Conservation (phyloP, 2,888 invertebrate species). For the Dermolepida albohirtum region DNA sequence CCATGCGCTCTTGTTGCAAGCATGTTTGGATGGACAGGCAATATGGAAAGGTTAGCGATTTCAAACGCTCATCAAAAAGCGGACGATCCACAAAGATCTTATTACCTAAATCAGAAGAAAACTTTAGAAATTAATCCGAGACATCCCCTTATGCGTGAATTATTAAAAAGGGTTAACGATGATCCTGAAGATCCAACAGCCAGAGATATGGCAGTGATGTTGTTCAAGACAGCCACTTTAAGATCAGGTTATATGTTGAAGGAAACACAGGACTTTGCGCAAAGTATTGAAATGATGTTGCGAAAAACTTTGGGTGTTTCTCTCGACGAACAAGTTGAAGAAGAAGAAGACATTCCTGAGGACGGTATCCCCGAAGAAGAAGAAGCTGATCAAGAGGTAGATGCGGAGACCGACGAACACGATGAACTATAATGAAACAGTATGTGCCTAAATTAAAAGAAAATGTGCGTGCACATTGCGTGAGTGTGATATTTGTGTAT, state of each 20-base stretch:
- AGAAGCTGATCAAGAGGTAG: conserved; percentile 61
- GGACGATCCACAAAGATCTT: conserved; percentile 90
- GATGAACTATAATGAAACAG: conserved; percentile 70
- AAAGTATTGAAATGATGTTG: conserved; percentile 92
- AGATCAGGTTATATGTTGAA: conserved; percentile 93
- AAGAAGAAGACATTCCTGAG: conserved; percentile 64
- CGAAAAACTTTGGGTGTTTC: conserved; percentile 81
- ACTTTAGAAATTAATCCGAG: conserved; percentile 97
- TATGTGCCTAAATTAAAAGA: conserved; percentile 5
- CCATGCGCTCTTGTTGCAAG: conserved; percentile 97
- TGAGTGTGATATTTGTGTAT: conserved; percentile 31
- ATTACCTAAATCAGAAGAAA: conserved; percentile 95
- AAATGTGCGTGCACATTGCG: conserved; percentile 24
- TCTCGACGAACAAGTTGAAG: conserved; percentile 74
- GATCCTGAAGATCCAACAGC: conserved; percentile 83
- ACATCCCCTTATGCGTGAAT: conserved; percentile 94
- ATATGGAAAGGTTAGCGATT: conserved; percentile 96
- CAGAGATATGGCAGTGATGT: conserved; percentile 86
- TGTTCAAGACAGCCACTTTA: conserved; percentile 93
- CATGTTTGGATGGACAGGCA: conserved; percentile 98
- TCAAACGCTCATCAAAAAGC: conserved; percentile 97
- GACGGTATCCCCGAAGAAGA: conserved; percentile 65
- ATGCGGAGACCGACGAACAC: conserved; percentile 64
- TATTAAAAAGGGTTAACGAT: conserved; percentile 83
- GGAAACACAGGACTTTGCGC: conserved; percentile 90